Conservation (phyloP, 2,113 vertebrate species). For the Raphicerus campestris region DNA sequence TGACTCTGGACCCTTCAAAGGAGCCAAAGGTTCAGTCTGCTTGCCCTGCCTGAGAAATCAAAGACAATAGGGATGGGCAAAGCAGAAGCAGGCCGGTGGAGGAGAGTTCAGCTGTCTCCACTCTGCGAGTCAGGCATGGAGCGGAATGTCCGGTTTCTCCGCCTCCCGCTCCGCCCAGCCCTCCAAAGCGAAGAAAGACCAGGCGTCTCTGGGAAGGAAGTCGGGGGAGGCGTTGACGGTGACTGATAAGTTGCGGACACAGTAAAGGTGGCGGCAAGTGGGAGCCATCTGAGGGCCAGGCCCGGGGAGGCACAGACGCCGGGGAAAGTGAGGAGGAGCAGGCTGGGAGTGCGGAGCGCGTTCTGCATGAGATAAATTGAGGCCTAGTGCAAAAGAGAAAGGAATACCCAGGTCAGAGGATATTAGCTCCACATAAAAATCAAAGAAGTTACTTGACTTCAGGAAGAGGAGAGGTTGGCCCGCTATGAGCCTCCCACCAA, state of each 20-base stretch:
- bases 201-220: not conserved
- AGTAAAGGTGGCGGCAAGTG: not conserved
- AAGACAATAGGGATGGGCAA: not conserved
- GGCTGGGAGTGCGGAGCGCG: not conserved
- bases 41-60: not conserved
- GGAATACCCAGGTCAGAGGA: not conserved
- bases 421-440: not conserved
- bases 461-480: not conserved
- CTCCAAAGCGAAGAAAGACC: not conserved
- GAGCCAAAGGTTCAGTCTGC: not conserved
- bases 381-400: not conserved
- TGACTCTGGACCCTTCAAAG: not conserved
- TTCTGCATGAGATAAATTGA: not conserved
- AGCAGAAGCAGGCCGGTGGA: not conserved
- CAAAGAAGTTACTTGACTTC: not conserved
- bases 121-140: not conserved
- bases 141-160: not conserved
- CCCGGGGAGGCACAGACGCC: not conserved
- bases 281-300: not conserved
- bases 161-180: accelerated
- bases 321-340: not conserved
- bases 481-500: not conserved
- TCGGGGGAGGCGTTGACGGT: not conserved
- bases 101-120: not conserved
- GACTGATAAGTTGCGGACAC: not conserved